These are phyloP conservation scores for Nudaria mundana DNA, from an alignment of 2,888 invertebrate genomes.

Conservation along the genomic window DNA sequence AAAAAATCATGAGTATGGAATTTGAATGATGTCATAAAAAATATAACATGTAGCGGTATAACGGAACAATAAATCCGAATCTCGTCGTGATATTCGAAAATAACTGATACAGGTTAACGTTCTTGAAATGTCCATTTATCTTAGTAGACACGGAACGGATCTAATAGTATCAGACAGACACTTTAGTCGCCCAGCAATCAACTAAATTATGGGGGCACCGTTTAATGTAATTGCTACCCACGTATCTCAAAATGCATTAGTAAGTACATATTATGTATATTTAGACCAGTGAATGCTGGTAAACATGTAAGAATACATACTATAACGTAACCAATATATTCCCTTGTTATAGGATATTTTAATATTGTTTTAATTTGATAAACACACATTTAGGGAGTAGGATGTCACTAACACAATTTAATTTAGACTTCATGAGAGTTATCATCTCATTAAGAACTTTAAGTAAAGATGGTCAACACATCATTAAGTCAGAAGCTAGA, in stretches of 20 bases:
- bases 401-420: too few relatives aligned
- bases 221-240: constrained; percentile 17
- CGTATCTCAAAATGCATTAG: constrained; percentile 13
- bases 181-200: constrained; percentile 22
- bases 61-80: constrained; percentile 16
- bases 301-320: too few relatives aligned
- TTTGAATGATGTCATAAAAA: neutral
- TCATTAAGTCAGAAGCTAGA: too few relatives aligned
- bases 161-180: constrained; percentile 18
- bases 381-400: too few relatives aligned
- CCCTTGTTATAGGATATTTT: too few relatives aligned
- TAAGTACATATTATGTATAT: too few relatives aligned
- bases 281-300: constrained; percentile 14
- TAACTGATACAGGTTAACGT: constrained; percentile 22
- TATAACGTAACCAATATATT: too few relatives aligned
- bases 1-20: neutral
- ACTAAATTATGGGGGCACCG: constrained; percentile 20
- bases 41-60: constrained; percentile 6
- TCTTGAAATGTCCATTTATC: constrained; percentile 40
- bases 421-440: too few relatives aligned
- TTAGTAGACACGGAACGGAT: constrained; percentile 26
- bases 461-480: too few relatives aligned
- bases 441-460: too few relatives aligned
- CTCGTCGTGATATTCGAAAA: constrained; percentile 32
- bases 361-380: too few relatives aligned